Conservation (phyloP, 2,888 invertebrate species). For the Portevinia maculata region DNA sequence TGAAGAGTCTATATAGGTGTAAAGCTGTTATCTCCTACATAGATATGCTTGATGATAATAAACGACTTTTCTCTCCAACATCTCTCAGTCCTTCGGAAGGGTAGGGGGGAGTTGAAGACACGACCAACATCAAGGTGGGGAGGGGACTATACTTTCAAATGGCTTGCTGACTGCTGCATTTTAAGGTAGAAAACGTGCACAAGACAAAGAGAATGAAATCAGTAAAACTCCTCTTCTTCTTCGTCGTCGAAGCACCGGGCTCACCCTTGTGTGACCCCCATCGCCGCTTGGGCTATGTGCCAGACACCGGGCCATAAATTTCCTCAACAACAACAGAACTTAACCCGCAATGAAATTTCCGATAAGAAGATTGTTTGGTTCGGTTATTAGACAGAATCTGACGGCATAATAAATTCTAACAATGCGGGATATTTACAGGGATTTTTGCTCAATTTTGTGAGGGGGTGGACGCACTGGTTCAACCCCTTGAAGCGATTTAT, state of each 20-base stretch:
- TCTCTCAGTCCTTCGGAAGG: slow-evolving; percentile 10
- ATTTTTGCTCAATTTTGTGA: slow-evolving; percentile 55
- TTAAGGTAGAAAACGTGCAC: slow-evolving; percentile 57
- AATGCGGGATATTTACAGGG: slow-evolving; percentile 73
- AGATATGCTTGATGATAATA: slow-evolving; percentile 73
- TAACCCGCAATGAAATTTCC: slow-evolving; percentile 73
- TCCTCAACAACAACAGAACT: slow-evolving; percentile 72
- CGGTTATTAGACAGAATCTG: slow-evolving; percentile 74
- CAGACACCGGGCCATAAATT: slow-evolving; percentile 73
- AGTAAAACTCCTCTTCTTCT: slow-evolving; percentile 40
- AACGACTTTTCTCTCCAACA: slow-evolving; percentile 67
- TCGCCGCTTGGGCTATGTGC: slow-evolving; percentile 45
- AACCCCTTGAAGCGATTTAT: slow-evolving; percentile 73
- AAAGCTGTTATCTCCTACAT: slow-evolving; percentile 72
- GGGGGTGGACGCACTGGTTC: slow-evolving; percentile 42
- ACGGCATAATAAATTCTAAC: slow-evolving; percentile 74
- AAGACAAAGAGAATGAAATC: slow-evolving; percentile 55
- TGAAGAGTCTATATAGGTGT: slow-evolving; percentile 70
- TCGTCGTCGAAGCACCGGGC: slow-evolving; percentile 13
- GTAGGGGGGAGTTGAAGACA: slow-evolving; percentile 8
- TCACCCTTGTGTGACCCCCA: slow-evolving; percentile 61
- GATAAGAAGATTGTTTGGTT: slow-evolving; percentile 74
- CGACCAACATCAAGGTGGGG: slow-evolving; percentile 8
- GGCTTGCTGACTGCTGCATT: slow-evolving; percentile 72
- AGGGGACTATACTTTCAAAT: slow-evolving; percentile 31